These are phyloP conservation scores for Lacanobia wlatinum DNA, from an alignment of 2,888 invertebrate species.

Conservation along the genomic window DNA sequence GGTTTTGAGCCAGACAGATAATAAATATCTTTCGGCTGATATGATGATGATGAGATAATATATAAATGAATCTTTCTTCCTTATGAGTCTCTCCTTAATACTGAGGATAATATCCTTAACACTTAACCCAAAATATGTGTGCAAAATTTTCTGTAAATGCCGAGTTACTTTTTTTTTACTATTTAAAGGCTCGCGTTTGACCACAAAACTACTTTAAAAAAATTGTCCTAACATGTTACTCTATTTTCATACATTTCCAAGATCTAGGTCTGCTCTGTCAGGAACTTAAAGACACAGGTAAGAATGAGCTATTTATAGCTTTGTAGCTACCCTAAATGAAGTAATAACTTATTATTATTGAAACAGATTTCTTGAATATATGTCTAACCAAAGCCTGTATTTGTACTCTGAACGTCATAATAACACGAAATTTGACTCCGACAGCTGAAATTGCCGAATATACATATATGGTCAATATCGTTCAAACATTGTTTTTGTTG, in stretches of 20 bases:
- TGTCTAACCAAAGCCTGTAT: slow-evolving; percentile 8
- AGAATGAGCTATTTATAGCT: slow-evolving; percentile 48
- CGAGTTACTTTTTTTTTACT: no score
- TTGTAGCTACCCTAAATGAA: slow-evolving; percentile 38
- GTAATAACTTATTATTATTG: slow-evolving; percentile 46
- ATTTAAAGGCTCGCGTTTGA: no score
- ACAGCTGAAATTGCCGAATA: slow-evolving; percentile 14
- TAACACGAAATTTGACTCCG: slow-evolving; percentile 55
- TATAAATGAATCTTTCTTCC: background rate
- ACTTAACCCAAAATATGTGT: background rate
- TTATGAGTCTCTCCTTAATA: background rate
- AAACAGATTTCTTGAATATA: background rate
- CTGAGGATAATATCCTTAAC: background rate
- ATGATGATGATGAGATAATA: no score
- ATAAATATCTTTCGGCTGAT: no score
- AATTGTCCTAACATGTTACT: no score
- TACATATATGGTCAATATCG: slow-evolving; percentile 41
- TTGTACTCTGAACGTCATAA: slow-evolving; percentile 21
- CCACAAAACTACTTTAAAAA: no score
- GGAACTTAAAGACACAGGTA: slow-evolving; percentile 36
- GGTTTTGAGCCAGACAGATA: background rate
- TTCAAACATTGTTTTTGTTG: slow-evolving; percentile 8
- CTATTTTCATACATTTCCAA: background rate
- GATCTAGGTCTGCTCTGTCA: background rate
- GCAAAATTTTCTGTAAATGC: background rate